Percentiles rank a stretch among this genome's conserved stretches.
Conservation (phyloP, 2,888 invertebrate species). For the Germaria angustata region DNA sequence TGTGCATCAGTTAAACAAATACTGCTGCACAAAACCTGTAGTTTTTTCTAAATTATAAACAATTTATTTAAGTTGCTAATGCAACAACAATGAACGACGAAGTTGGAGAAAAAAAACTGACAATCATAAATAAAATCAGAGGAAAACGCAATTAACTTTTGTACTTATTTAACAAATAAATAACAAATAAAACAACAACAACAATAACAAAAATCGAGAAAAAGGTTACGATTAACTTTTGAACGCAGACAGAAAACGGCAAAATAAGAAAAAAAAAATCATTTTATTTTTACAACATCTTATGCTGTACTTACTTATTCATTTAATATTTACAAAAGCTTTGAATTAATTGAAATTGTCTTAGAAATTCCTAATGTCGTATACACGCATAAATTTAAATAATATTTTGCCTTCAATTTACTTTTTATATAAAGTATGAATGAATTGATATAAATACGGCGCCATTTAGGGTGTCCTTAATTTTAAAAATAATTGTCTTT, state of each 20-base stretch:
- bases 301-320: neutral
- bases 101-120: constrained; percentile 24
- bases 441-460: constrained; percentile 4
- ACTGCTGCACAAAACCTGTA: constrained; percentile 31
- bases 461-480: neutral
- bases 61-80: constrained; percentile 63
- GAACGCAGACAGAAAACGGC: constrained; percentile 30
- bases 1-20: constrained; percentile 45
- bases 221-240: constrained; percentile 52
- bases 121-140: constrained; percentile 55
- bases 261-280: no score
- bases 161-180: constrained; percentile 45
- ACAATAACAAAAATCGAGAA: constrained; percentile 8
- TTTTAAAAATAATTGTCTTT: constrained; percentile 6
- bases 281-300: neutral
- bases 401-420: neutral
- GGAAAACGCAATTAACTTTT: constrained; percentile 58
- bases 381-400: neutral
- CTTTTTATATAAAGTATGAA: neutral
- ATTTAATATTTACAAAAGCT: neutral
- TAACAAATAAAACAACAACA: constrained; percentile 2
- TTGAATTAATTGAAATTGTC: constrained; percentile 6
- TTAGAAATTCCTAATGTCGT: constrained; percentile 17
- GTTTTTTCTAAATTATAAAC: constrained; percentile 61
- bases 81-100: constrained; percentile 54